Conservation (phyloP, 2,113 vertebrate genomes). For the Choloepus hoffmanni region DNA sequence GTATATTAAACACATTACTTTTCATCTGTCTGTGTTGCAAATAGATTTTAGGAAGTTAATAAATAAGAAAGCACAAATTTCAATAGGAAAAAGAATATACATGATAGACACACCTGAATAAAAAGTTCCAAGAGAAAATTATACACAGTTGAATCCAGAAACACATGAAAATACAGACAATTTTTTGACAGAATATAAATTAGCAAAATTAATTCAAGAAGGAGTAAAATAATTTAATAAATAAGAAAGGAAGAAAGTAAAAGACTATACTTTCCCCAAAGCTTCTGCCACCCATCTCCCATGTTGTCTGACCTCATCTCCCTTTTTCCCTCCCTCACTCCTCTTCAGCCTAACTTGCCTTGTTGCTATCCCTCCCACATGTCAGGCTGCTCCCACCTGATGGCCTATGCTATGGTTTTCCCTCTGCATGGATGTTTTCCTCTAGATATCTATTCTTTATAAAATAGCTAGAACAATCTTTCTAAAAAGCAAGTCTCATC, state of each 20-base stretch:
- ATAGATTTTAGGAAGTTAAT: neutral
- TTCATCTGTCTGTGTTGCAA: neutral
- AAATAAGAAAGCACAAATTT: conserved; percentile 25
- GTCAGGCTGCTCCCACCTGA: neutral
- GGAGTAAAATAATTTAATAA: neutral
- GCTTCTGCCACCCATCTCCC: neutral
- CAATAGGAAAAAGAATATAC: neutral
- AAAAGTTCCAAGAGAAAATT: neutral
- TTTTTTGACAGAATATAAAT: conserved; percentile 3
- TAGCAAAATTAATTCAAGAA: neutral
- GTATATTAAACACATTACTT: neutral
- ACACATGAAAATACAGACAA: neutral
- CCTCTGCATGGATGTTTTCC: neutral
- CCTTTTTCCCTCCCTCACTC: neutral
- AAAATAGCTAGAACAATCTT: neutral
- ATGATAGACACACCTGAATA: neutral
- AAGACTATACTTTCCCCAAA: neutral
- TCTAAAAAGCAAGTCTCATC: neutral
- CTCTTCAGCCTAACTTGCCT: neutral
- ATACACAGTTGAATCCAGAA: neutral
- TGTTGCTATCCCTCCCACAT: neutral
- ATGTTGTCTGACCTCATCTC: neutral
- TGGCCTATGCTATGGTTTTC: neutral
- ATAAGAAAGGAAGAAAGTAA: neutral
- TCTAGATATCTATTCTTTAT: neutral